phyloP scores from a whole-genome alignment of 2,113 vertebrate genomes.

The Xiphophorus hellerii region DNA sequence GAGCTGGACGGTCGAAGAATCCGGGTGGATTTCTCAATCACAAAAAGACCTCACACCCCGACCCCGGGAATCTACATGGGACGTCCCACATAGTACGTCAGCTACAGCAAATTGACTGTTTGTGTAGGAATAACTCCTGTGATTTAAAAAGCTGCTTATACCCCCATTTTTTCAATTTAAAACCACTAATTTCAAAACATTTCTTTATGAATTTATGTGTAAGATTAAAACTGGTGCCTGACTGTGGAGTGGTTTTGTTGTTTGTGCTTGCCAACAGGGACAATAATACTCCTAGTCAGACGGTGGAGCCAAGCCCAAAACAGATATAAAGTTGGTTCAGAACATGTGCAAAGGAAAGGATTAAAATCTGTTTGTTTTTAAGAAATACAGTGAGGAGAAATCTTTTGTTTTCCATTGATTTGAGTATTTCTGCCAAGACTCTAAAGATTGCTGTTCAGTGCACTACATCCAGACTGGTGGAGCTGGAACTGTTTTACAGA shows the following conservation, averaged over 20 bases:
- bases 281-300: not conserved
- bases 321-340: not conserved
- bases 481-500: not conserved
- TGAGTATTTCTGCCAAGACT: too few relatives aligned
- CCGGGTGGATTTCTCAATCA: conserved; percentile 96
- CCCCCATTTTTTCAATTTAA: not conserved
- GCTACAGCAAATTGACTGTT: not conserved
- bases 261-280: too few relatives aligned
- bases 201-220: too few relatives aligned
- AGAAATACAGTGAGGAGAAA: too few relatives aligned
- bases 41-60: conserved; percentile 94
- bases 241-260: too few relatives aligned
- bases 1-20: conserved; percentile 95
- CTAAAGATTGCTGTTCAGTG: not conserved
- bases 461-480: not conserved
- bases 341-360: not conserved
- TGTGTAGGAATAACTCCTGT: not conserved
- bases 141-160: not conserved
- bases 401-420: too few relatives aligned
- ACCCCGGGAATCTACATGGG: conserved; percentile 99
- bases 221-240: too few relatives aligned
- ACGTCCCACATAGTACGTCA: conserved; percentile 92
- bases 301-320: not conserved
- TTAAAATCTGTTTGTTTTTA: not conserved
- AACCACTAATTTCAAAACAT: not conserved